phyloP scores from a whole-genome alignment of 1,140 invertebrate genomes.

The Hypothenemus hampei region DNA sequence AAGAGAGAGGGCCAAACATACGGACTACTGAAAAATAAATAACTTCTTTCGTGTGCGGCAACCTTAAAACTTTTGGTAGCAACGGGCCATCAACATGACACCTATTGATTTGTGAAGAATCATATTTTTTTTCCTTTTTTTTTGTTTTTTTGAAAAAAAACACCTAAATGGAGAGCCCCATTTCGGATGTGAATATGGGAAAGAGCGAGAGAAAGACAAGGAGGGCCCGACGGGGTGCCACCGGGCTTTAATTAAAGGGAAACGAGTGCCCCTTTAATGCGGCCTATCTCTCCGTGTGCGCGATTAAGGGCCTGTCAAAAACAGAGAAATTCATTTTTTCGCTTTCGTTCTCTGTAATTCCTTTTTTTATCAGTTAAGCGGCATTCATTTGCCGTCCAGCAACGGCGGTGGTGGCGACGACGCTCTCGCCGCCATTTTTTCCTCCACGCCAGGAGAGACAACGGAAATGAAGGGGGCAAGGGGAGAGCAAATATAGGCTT shows the following conservation, averaged over 20 bases:
- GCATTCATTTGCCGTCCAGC: constrained; percentile 43
- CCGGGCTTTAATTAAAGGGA: constrained; percentile 41
- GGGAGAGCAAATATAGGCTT: too few species aligned
- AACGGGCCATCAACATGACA: too few species aligned
- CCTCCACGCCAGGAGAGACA: constrained; percentile 19
- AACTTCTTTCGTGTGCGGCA: constrained; percentile 14
- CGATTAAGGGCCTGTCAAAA: constrained; percentile 49
- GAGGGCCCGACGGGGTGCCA: constrained; percentile 27
- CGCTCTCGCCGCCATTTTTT: constrained; percentile 30
- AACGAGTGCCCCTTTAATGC: constrained; percentile 45
- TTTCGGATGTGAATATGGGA: too few species aligned
- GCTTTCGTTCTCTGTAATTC: constrained; percentile 47
- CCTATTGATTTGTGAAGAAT: too few species aligned
- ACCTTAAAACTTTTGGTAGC: too few species aligned
- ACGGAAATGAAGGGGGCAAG: too few species aligned
- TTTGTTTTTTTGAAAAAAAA: too few species aligned
- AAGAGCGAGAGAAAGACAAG: too few species aligned
- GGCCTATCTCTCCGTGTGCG: constrained; percentile 43
- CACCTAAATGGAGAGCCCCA: too few species aligned
- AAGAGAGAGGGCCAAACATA: not conserved
- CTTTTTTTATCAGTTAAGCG: constrained; percentile 47
- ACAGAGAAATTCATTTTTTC: constrained; percentile 49
- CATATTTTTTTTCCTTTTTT: too few species aligned
- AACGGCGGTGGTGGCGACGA: too few species aligned
- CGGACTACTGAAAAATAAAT: constrained; percentile 16